These are phyloP conservation scores for Anarhynchus alexandrinus DNA, from an alignment of 2,113 vertebrate species.

Conservation along the genomic window DNA sequence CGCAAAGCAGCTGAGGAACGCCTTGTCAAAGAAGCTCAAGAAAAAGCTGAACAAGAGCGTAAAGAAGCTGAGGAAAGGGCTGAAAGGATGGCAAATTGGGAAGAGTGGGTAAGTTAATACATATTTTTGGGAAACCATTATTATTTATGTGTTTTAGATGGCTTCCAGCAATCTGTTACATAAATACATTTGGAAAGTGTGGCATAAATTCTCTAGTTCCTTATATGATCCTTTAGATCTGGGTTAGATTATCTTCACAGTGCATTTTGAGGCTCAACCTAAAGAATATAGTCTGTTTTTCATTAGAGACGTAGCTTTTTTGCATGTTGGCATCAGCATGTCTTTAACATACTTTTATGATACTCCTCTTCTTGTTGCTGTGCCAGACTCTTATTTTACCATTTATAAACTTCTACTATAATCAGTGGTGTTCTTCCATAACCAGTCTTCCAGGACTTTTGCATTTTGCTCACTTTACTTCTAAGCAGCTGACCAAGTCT, in stretches of 20 bases:
- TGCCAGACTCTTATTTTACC: not conserved
- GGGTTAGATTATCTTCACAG: not conserved
- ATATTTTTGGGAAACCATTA: not conserved
- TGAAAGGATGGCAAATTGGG: constrained; percentile 76
- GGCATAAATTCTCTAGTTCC: not conserved
- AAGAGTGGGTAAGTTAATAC: constrained; percentile 83
- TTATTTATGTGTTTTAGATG: not conserved
- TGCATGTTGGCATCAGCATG: not conserved
- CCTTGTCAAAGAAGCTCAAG: constrained; percentile 67
- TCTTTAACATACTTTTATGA: not conserved
- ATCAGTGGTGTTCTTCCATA: not conserved
- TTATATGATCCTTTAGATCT: not conserved
- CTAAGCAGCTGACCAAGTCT: not conserved
- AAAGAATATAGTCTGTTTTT: not conserved
- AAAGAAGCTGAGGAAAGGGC: constrained; percentile 76
- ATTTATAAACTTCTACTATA: not conserved
- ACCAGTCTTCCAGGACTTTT: not conserved
- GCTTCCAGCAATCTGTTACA: not conserved
- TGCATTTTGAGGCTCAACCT: not conserved
- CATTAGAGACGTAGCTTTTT: not conserved
- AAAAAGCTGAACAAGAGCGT: constrained; percentile 63
- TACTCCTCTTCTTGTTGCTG: not conserved
- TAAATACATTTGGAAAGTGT: not conserved
- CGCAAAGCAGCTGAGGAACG: constrained; percentile 66
- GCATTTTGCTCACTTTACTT: not conserved